phyloP scores from a whole-genome alignment of 2,113 vertebrate species.

The Antigone vipio region DNA sequence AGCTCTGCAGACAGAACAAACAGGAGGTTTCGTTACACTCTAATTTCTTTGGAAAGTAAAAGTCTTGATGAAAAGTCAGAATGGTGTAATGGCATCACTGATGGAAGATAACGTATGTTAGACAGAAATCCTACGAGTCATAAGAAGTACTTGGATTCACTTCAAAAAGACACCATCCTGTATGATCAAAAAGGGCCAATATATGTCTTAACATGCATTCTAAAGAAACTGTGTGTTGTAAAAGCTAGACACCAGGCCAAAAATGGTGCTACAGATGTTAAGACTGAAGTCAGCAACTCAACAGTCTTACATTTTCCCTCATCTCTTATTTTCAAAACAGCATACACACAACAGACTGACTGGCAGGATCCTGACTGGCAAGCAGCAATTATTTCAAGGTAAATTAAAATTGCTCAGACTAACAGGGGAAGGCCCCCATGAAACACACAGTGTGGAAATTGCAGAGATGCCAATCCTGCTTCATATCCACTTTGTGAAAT shows the following conservation, averaged over 20 bases:
- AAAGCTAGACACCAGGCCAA: background rate
- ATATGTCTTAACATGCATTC: background rate
- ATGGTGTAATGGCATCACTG: background rate
- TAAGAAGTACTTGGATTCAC: background rate
- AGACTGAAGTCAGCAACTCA: background rate
- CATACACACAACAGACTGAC: too few species aligned
- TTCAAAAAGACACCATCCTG: background rate
- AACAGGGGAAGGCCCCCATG: background rate
- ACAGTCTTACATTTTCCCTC: background rate
- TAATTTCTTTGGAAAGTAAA: background rate
- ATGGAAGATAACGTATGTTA: rapidly evolving
- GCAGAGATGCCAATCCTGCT: background rate
- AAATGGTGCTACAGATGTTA: background rate
- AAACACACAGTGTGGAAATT: background rate
- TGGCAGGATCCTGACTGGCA: too few species aligned
- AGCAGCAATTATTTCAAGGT: background rate
- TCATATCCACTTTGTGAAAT: background rate
- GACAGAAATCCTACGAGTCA: background rate
- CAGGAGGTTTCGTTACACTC: background rate
- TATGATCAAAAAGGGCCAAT: background rate
- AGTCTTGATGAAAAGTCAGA: background rate
- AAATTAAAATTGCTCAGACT: background rate
- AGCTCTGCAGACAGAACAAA: conserved; percentile 74
- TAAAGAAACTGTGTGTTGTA: background rate
- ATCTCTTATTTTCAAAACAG: background rate